phyloP scores from a whole-genome alignment of 1,140 invertebrate genomes.

The Lucilia cuprina region DNA sequence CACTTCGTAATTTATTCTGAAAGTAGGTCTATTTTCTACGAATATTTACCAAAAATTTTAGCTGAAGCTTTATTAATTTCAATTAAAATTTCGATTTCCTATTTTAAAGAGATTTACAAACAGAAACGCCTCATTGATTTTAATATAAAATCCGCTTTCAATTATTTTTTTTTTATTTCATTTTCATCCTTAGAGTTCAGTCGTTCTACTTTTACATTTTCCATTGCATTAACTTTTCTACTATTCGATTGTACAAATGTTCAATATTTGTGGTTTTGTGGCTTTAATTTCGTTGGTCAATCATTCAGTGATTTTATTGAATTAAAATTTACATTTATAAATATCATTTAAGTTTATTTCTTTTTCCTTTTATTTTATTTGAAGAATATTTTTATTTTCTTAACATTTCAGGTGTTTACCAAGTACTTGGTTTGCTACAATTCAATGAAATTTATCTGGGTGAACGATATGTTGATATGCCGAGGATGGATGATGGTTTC shows the following conservation, averaged over 20 bases:
- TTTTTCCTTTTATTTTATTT: no score
- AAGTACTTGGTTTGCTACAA: constrained; percentile 52
- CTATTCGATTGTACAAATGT: neutral
- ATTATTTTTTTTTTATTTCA: neutral
- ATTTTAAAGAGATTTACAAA: no score
- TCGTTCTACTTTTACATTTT: no score
- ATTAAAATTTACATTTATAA: no score
- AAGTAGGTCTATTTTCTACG: no score
- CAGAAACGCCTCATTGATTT: neutral
- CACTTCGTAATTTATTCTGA: no score
- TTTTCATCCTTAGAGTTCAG: neutral
- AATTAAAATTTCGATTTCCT: no score
- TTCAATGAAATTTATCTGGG: constrained; percentile 67
- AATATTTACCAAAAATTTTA: no score
- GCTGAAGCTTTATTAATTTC: no score
- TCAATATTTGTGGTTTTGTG: neutral
- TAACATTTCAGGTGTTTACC: constrained; percentile 52
- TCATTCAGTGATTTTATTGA: neutral
- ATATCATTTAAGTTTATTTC: no score
- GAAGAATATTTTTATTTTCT: neutral
- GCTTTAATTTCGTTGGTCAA: neutral
- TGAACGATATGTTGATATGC: constrained; percentile 74
- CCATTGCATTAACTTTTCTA: neutral
- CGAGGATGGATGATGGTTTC: constrained; percentile 76
- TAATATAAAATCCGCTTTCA: neutral